These are phyloP conservation scores for Pachypeltis micranthus DNA, from an alignment of 1,140 invertebrate genomes.

Conservation along the genomic window DNA sequence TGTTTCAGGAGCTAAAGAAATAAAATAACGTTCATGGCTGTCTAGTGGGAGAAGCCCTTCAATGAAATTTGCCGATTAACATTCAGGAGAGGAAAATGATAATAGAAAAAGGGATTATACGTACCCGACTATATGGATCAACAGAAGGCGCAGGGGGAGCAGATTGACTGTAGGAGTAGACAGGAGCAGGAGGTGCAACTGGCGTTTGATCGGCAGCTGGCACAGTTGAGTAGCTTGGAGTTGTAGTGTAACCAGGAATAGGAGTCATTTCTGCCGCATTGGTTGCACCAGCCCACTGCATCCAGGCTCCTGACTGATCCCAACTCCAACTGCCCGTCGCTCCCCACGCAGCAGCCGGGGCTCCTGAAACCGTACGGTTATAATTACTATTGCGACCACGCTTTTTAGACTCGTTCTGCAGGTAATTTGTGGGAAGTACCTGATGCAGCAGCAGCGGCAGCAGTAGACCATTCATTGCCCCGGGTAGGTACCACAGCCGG, in stretches of 20 bases:
- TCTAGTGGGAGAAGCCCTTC: too few species aligned
- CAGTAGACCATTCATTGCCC: slow-evolving; percentile 12
- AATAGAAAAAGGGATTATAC: too few species aligned
- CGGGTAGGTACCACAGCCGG: slow-evolving; percentile 32
- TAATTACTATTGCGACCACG: too few species aligned
- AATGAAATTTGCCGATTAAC: too few species aligned
- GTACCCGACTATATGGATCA: neutral
- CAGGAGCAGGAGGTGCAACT: slow-evolving; percentile 9
- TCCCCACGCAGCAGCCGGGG: slow-evolving; percentile 34
- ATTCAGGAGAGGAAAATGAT: too few species aligned
- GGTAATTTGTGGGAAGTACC: too few species aligned
- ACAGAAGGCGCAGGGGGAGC: neutral
- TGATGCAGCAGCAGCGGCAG: too few species aligned
- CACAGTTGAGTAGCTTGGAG: neutral
- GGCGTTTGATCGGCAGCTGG: neutral
- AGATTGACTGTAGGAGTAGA: neutral
- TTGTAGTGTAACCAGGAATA: neutral
- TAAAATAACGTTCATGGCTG: too few species aligned
- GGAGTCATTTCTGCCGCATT: neutral
- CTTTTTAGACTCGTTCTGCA: too few species aligned
- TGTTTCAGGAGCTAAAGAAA: too few species aligned
- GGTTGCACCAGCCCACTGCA: slow-evolving; percentile 4
- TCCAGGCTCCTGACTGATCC: slow-evolving; percentile 36
- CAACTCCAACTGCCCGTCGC: slow-evolving; percentile 34
- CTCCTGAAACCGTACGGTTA: too few species aligned